Evolutionary conservation across 2,888 invertebrate genomes (phyloP).

Genomic region (Cryptosula pallasiana): DNA sequence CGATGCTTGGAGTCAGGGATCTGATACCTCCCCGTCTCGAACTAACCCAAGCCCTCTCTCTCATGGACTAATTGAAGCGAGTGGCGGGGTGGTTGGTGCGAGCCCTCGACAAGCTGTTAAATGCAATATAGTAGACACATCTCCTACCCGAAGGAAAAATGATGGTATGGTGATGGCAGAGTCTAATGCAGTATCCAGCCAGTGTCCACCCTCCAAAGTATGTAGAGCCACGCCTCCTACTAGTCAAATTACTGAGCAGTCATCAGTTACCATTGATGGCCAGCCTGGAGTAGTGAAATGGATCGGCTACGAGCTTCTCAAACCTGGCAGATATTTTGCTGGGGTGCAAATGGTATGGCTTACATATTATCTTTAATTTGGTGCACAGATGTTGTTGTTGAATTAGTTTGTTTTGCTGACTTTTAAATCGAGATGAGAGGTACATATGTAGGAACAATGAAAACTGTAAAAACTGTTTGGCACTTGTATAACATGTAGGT

Average conservation of each 20-base stretch:
- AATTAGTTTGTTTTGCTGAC: neutral
- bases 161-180: neutral
- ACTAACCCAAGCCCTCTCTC: neutral
- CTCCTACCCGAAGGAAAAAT: neutral
- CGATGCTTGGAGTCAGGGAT: conserved; percentile 16
- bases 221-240: neutral
- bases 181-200: neutral
- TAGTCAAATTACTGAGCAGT: conserved; percentile 19
- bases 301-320: conserved; percentile 8
- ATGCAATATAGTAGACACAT: neutral
- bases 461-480: too few species aligned
- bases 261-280: neutral
- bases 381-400: neutral
- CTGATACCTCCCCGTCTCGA: neutral
- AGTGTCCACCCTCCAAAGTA: neutral
- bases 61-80: neutral
- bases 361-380: neutral
- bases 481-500: too few species aligned
- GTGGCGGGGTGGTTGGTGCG: neutral
- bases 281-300: conserved; percentile 16
- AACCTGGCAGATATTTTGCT: conserved; percentile 10
- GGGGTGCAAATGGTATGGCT: conserved; percentile 8
- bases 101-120: neutral
- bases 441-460: too few species aligned
- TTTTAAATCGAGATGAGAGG: too few species aligned